phyloP scores from a whole-genome alignment of 2,113 vertebrate species.

The Nesoenas mayeri region DNA sequence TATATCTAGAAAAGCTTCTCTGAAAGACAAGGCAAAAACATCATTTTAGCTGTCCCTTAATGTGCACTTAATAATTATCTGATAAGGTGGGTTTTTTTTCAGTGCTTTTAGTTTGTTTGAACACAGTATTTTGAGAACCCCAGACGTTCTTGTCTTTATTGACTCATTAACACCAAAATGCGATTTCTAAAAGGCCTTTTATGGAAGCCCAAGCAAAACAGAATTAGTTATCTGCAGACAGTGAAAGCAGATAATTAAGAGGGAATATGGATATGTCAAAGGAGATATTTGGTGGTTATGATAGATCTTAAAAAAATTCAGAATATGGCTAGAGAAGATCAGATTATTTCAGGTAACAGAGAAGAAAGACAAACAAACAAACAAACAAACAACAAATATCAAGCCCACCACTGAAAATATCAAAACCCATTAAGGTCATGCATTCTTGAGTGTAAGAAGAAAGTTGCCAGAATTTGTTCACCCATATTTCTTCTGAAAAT shows the following conservation, averaged over 20 bases:
- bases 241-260: conserved; percentile 18
- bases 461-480: background rate
- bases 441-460: background rate
- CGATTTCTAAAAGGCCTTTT: background rate
- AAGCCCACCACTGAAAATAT: background rate
- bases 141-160: conserved; percentile 10
- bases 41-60: background rate
- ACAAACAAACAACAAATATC: background rate
- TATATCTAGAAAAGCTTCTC: background rate
- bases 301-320: background rate
- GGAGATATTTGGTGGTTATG: background rate
- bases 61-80: background rate
- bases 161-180: conserved; percentile 38
- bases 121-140: background rate
- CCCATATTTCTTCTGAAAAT: background rate
- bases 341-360: background rate
- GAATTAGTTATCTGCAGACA: background rate
- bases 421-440: background rate
- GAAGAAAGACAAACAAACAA: background rate
- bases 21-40: background rate
- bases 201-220: background rate
- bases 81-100: background rate
- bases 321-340: background rate
- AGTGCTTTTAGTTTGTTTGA: background rate
- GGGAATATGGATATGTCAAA: background rate